Evolutionary conservation across 2,888 invertebrate genomes (phyloP), one percentile per base, ranked within the genome.

Genomic region (Cephus runcator): DNA sequence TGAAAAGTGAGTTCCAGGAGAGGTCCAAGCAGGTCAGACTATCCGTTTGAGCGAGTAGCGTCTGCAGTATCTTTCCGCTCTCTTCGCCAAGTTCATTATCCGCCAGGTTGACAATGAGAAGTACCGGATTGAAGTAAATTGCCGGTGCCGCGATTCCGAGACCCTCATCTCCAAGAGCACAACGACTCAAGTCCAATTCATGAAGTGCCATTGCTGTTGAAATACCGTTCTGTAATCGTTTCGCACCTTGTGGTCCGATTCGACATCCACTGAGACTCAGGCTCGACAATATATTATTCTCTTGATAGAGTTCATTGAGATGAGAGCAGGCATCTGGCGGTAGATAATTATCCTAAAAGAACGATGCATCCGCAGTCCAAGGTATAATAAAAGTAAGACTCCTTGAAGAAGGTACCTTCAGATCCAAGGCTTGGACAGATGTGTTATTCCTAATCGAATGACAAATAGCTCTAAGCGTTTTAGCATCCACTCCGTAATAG

Each of bases 1-100:
- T 87, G 75, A 90, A 91, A 35, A 94, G 90, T 71, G 91, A 91
- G 87, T 94, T 94, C 93, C 93, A 93, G 0, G 93, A 92, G 73
- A 94, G 88, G 87, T 93, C 92, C 23, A 94, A 83, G 56, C 90
- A 86, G 81, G 92, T 89, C n/a, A 94, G 83, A 1, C 86, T 87
- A 35, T 88, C 88, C 79, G 93, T 93, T 78, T 91, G 90, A 15
- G 81, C 80, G 40, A 93, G 82, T 85, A 93, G 88, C 69, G 85
- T 77, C 73, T 91, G 90, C 34, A 94, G 82, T 74, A 86, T 81
- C 78, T 86, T 83, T 0, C 90, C 90, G 12, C 92, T 90, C 34
- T 85, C 87, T 81, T 93, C 92, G 11, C 92, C 91, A 56, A 94
- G 88, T 74, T 91, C 85, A 85, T 94, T 94, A 73, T 93, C 91